Evolutionary conservation across 1,140 invertebrate genomes (phyloP).

Genomic region (Scaptomyza graminum): DNA sequence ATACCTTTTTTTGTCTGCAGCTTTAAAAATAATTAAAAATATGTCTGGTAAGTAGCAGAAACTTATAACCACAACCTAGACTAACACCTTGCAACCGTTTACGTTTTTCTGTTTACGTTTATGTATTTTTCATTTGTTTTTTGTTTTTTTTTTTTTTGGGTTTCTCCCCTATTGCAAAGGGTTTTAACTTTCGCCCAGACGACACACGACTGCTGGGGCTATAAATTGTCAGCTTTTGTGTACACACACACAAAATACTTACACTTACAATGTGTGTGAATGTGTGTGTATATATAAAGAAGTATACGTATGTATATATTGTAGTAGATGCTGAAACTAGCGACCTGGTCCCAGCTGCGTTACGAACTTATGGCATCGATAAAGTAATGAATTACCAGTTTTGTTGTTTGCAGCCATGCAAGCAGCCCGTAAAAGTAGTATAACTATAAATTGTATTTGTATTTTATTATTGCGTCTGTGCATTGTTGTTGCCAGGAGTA

Average conservation of each 20-base stretch:
- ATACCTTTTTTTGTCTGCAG: not conserved
- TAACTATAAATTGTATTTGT: constrained; percentile 80
- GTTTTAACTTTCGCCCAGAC: constrained; percentile 44
- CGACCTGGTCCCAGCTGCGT: constrained; percentile 65
- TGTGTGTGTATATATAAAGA: not conserved
- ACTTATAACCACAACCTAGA: constrained; percentile 7
- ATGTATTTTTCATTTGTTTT: not conserved
- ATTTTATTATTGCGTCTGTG: constrained; percentile 71
- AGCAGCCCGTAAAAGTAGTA: constrained; percentile 38
- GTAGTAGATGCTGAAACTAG: constrained; percentile 19
- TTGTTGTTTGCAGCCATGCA: constrained; percentile 6
- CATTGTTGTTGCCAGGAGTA: constrained; percentile 46
- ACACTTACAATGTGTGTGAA: constrained; percentile 7
- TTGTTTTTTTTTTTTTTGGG: constrained; percentile 3
- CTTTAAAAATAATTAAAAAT: constrained; percentile 30
- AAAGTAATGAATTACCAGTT: constrained; percentile 79
- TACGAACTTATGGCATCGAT: constrained; percentile 68
- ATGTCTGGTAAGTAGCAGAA: constrained; percentile 12
- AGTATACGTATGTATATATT: constrained; percentile 1
- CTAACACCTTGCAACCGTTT: not conserved
- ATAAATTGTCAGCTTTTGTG: constrained; percentile 77
- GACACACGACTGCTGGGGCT: constrained; percentile 36
- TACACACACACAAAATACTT: constrained; percentile 36
- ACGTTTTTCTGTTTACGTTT: not conserved
- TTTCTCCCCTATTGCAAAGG: constrained; percentile 11